Percentiles rank a stretch among this genome's conserved stretches.
Conservation (phyloP, 2,797 vertebrate species). For the Myotis planiceps region DNA sequence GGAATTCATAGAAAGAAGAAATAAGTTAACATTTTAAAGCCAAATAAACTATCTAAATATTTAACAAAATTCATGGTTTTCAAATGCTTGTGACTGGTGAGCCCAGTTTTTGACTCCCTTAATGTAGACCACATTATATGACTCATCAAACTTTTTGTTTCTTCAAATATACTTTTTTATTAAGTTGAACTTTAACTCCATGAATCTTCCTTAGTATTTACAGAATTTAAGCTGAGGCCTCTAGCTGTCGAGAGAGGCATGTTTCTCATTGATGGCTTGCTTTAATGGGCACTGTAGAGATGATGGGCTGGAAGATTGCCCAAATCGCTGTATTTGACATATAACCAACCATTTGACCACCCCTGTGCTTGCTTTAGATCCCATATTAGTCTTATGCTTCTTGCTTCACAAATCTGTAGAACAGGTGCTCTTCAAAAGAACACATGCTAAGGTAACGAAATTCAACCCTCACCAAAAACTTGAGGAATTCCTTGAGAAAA, state of each 20-base stretch:
- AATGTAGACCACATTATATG: not conserved
- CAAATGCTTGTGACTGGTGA: not conserved
- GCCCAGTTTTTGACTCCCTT: not conserved
- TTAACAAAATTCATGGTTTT: not conserved
- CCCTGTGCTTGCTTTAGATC: slow-evolving; percentile 80
- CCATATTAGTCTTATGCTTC: slow-evolving; percentile 76
- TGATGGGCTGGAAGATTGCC: slow-evolving; percentile 84
- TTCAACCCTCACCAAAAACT: slow-evolving; percentile 74
- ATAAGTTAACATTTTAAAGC: not conserved
- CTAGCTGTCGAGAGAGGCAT: not conserved
- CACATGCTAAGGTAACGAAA: slow-evolving; percentile 79
- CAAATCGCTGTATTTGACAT: slow-evolving; percentile 83
- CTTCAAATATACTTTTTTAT: not conserved
- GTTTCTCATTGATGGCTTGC: slow-evolving; percentile 74
- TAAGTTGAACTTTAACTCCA: not conserved
- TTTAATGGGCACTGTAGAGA: slow-evolving; percentile 75
- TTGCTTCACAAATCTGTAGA: slow-evolving; percentile 81
- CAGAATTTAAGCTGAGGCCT: not conserved
- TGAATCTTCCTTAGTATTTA: not conserved
- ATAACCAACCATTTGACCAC: slow-evolving; percentile 85
- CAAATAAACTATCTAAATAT: not conserved
- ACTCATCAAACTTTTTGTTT: not conserved
- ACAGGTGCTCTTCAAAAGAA: slow-evolving; percentile 77
- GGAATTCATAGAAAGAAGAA: not conserved
- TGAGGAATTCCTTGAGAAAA: slow-evolving; percentile 63